phyloP scores from a whole-genome alignment of 2,113 vertebrate genomes.

The Paratilapia polleni region DNA sequence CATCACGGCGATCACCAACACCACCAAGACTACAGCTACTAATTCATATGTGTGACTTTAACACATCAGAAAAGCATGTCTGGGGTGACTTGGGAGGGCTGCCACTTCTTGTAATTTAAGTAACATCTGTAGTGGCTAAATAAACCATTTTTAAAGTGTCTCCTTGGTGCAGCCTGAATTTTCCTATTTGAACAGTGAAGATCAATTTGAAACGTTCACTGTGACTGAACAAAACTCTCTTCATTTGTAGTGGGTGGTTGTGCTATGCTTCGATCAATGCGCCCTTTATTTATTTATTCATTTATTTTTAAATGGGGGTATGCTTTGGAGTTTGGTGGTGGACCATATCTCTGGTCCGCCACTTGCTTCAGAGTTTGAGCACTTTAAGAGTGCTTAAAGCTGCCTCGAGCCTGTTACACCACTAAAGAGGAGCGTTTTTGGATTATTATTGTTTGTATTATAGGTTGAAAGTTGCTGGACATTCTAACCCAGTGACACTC shows the following conservation, averaged over 20 bases:
- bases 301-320: background rate
- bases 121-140: background rate
- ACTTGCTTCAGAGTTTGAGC: background rate
- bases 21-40: conserved; percentile 74
- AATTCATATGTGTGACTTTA: conserved; percentile 83
- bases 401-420: background rate
- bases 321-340: background rate
- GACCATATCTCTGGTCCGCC: background rate
- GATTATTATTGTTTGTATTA: no score
- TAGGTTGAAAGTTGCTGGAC: no score
- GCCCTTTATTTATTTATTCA: background rate
- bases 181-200: background rate
- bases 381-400: background rate
- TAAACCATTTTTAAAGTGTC: no score
- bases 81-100: background rate
- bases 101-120: background rate
- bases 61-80: background rate
- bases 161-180: no score
- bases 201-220: background rate
- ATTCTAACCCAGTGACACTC: no score
- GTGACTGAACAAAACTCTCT: background rate
- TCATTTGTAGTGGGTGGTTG: background rate
- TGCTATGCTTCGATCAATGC: background rate
- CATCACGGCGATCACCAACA: conserved; percentile 40
- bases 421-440: no score